A percentile compares a stretch with the other conserved stretches of the same genome.
Conservation (phyloP, 2,797 vertebrate genomes). For the Onychomys torridus region DNA sequence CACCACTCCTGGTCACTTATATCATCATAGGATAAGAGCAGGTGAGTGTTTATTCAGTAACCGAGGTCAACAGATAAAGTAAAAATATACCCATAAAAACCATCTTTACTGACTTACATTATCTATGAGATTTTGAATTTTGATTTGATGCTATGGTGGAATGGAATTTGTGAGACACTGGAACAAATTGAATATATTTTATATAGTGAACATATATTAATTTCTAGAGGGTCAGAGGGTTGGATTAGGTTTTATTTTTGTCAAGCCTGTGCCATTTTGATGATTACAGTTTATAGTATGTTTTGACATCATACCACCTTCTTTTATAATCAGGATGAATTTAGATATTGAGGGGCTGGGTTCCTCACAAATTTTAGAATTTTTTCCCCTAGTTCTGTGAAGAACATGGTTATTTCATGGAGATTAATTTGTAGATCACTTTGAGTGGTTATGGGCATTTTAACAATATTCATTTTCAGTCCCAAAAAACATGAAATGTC, state of each 20-base stretch:
- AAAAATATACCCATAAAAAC: neutral
- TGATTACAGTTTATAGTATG: neutral
- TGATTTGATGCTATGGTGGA: neutral
- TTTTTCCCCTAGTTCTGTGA: neutral
- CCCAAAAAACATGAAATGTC: neutral
- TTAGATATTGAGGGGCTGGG: neutral
- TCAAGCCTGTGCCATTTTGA: neutral
- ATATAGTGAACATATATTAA: neutral
- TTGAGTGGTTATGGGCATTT: neutral
- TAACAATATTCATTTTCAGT: neutral
- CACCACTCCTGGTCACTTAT: neutral
- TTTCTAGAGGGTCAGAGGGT: neutral
- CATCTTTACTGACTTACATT: neutral
- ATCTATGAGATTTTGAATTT: neutral
- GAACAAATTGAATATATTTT: neutral
- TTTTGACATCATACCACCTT: neutral
- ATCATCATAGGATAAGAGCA: neutral
- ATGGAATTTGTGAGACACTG: neutral
- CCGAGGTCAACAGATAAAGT: neutral
- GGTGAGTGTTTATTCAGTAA: neutral
- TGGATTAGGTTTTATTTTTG: neutral
- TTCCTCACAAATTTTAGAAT: neutral
- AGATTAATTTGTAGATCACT: neutral
- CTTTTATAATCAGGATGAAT: neutral
- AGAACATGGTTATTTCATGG: neutral